A percentile compares a stretch with the other conserved stretches of the same genome.
Evolutionary conservation across 1,140 invertebrate genomes (phyloP).

Genomic region (Dendroctonus ponderosae): DNA sequence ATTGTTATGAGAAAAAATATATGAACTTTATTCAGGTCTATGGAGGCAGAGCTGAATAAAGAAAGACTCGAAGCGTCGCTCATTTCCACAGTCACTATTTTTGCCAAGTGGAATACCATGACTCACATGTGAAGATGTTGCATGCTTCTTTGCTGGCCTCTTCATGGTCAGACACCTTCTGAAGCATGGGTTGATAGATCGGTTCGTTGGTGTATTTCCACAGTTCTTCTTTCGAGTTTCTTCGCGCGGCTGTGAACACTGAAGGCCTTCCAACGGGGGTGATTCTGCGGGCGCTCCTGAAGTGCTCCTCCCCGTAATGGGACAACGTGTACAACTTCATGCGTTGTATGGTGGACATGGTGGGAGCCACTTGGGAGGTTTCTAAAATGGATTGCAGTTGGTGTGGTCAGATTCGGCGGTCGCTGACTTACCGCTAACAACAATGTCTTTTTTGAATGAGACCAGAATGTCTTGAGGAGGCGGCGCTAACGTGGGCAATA

Average conservation of each 20-base stretch:
- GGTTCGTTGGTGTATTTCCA: slow-evolving; percentile 84
- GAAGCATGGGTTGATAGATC: slow-evolving; percentile 80
- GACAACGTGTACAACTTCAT: slow-evolving; percentile 77
- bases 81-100: no score
- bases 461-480: slow-evolving; percentile 63
- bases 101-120: no score
- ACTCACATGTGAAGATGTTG: slow-evolving; percentile 36
- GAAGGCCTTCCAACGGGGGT: slow-evolving; percentile 65
- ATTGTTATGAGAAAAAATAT: no score
- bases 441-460: slow-evolving; percentile 60
- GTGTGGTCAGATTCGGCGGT: not conserved
- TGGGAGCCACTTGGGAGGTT: slow-evolving; percentile 49
- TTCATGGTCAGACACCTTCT: slow-evolving; percentile 75
- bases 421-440: slow-evolving; percentile 46
- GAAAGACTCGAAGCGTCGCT: no score
- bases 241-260: slow-evolving; percentile 61
- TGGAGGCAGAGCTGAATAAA: no score
- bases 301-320: slow-evolving; percentile 79
- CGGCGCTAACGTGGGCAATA: slow-evolving; percentile 77
- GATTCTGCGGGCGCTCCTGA: slow-evolving; percentile 58
- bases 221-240: slow-evolving; percentile 62
- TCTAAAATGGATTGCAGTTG: slow-evolving; percentile 20
- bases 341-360: slow-evolving; percentile 56
- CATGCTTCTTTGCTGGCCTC: slow-evolving; percentile 70
- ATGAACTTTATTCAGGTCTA: no score